Evolutionary conservation across 2,888 invertebrate species (phyloP).

Genomic region (Brachyopa scutellaris): DNA sequence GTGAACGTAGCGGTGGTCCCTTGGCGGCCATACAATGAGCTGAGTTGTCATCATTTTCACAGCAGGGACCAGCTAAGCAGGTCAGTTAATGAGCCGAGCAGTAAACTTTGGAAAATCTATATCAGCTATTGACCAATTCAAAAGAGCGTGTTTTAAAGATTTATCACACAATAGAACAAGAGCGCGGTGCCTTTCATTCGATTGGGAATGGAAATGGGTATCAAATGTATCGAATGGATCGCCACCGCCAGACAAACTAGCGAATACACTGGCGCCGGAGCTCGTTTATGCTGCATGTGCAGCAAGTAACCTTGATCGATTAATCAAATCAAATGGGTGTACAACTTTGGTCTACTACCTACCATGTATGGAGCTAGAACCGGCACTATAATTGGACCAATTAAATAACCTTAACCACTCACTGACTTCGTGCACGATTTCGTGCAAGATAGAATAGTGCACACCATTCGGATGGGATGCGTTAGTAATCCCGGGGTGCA

Average conservation of each 20-base stretch:
- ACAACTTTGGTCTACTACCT: conserved; percentile 62
- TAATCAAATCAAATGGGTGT: conserved; percentile 72
- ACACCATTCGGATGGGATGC: conserved; percentile 53
- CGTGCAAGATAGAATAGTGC: conserved; percentile 64
- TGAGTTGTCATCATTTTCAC: conserved; percentile 71
- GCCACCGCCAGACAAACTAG: conserved; percentile 54
- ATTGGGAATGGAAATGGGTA: no score
- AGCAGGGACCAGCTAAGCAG: conserved; percentile 64
- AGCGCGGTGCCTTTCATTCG: conserved; percentile 52
- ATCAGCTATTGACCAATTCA: conserved; percentile 49
- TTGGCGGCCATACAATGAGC: conserved; percentile 47
- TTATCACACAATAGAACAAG: conserved; percentile 65
- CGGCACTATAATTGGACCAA: conserved; percentile 71
- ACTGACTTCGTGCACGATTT: conserved; percentile 70
- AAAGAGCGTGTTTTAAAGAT: conserved; percentile 60
- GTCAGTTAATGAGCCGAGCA: conserved; percentile 62
- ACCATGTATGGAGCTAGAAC: conserved; percentile 57
- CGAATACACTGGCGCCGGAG: conserved; percentile 65
- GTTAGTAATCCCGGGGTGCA: conserved; percentile 53
- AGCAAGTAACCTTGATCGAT: conserved; percentile 72
- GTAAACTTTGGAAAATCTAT: conserved; percentile 67
- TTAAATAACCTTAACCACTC: conserved; percentile 70
- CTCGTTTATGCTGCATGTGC: conserved; percentile 65
- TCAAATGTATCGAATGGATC: conserved; percentile 31
- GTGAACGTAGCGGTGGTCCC: conserved; percentile 62